Conservation (phyloP, 2,797 vertebrate species). For the Rhinoraja longicauda region DNA sequence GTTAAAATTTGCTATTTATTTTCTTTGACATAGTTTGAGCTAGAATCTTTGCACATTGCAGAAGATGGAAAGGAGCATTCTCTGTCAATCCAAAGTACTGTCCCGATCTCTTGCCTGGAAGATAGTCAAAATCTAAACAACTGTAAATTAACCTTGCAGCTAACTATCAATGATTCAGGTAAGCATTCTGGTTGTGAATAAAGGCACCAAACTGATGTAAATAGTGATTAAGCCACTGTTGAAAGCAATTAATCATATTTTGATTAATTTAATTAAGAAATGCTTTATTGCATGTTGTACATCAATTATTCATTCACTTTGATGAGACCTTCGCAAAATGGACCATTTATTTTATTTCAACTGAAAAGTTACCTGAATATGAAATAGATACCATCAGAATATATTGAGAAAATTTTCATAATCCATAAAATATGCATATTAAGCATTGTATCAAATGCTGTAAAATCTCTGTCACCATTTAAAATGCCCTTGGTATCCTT, state of each 20-base stretch:
- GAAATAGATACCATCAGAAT: not conserved
- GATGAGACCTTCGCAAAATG: not conserved
- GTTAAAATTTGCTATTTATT: not conserved
- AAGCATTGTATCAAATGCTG: not conserved
- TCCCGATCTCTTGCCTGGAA: constrained; percentile 62
- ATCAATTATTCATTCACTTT: not conserved
- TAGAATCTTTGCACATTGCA: constrained; percentile 62
- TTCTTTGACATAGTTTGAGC: constrained; percentile 58
- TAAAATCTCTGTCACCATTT: not conserved
- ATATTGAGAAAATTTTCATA: not conserved
- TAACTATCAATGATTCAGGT: constrained; percentile 65
- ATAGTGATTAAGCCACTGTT: not conserved
- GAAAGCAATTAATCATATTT: not conserved
- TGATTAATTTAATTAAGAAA: not conserved
- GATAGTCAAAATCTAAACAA: constrained; percentile 44
- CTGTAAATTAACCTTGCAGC: constrained; percentile 61
- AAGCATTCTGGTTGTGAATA: constrained; percentile 42
- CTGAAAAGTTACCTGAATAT: not conserved
- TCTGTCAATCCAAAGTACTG: constrained; percentile 62
- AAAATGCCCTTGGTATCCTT: not conserved
- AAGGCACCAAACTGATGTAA: not conserved
- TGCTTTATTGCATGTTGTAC: not conserved
- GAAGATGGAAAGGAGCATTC: constrained; percentile 64
- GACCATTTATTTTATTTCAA: not conserved
- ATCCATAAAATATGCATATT: not conserved